phyloP scores from a whole-genome alignment of 2,888 invertebrate genomes.

The Xylota sylvarum region DNA sequence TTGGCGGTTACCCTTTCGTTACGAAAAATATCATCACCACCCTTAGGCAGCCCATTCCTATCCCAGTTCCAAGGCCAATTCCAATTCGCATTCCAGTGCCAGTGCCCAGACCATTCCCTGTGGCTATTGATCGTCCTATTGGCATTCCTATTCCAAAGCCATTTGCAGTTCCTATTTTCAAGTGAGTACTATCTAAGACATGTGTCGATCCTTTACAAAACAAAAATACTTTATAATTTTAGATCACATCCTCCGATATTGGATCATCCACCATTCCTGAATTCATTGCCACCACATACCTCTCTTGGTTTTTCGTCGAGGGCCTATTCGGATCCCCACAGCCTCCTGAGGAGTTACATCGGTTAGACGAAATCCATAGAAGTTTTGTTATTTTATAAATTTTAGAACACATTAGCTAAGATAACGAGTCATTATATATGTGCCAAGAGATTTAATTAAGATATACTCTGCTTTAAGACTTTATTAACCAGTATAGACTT shows the following conservation, averaged over 20 bases:
- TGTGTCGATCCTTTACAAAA: not conserved
- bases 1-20: slow-evolving; percentile 22
- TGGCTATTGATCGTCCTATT: slow-evolving; percentile 53
- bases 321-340: slow-evolving; percentile 44
- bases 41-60: slow-evolving; percentile 57
- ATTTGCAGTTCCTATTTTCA: slow-evolving; percentile 46
- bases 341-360: slow-evolving; percentile 61
- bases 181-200: slow-evolving; percentile 32
- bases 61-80: slow-evolving; percentile 59
- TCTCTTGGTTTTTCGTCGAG: slow-evolving; percentile 39
- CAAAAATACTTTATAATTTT: not conserved
- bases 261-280: slow-evolving; percentile 52
- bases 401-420: slow-evolving; percentile 8
- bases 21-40: slow-evolving; percentile 59
- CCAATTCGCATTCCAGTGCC: slow-evolving; percentile 60
- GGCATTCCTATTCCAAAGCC: slow-evolving; percentile 51
- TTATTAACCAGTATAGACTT: not conserved
- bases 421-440: slow-evolving; percentile 49
- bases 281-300: slow-evolving; percentile 43
- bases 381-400: not conserved
- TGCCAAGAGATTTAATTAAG: slow-evolving; percentile 57
- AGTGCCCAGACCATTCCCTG: slow-evolving; percentile 52
- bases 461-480: slow-evolving; percentile 42
- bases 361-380: slow-evolving; percentile 18
- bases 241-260: slow-evolving; percentile 41